phyloP scores from a whole-genome alignment of 2,113 vertebrate species.

The Cephalopterus ornatus region DNA sequence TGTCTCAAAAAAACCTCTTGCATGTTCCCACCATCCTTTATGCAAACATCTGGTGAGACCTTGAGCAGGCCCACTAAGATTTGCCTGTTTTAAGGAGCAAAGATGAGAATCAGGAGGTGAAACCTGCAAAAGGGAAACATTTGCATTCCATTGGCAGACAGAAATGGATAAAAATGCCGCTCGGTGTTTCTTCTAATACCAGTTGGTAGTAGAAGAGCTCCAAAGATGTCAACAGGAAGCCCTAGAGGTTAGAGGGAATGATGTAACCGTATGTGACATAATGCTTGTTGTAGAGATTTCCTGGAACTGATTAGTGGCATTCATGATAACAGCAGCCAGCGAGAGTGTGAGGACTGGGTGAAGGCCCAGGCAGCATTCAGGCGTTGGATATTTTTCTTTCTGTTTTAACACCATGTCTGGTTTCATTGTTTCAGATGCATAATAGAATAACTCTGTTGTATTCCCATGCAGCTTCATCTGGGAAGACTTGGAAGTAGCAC shows the following conservation, averaged over 20 bases:
- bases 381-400: not conserved
- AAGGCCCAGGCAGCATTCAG: constrained; percentile 35
- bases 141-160: constrained; percentile 1
- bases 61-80: not conserved
- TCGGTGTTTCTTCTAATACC: constrained; percentile 5
- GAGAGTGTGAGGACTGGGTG: constrained; percentile 21
- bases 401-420: not conserved
- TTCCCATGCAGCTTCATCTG: not conserved
- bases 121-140: not conserved
- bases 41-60: not conserved
- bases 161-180: constrained; percentile 20
- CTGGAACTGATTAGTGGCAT: constrained; percentile 54
- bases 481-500: not conserved
- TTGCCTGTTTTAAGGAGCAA: not conserved
- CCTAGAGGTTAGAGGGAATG: constrained; percentile 51
- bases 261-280: constrained; percentile 50
- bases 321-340: constrained; percentile 46
- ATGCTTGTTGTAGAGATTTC: constrained; percentile 44
- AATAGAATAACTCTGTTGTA: not conserved
- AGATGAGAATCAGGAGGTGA: constrained; percentile 1
- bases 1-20: not conserved
- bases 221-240: constrained; percentile 55
- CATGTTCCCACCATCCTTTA: not conserved
- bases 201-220: constrained; percentile 30
- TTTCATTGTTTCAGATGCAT: not conserved